These are phyloP conservation scores for Eulemur rufifrons DNA, from an alignment of 2,113 vertebrate species.

Conservation along the genomic window DNA sequence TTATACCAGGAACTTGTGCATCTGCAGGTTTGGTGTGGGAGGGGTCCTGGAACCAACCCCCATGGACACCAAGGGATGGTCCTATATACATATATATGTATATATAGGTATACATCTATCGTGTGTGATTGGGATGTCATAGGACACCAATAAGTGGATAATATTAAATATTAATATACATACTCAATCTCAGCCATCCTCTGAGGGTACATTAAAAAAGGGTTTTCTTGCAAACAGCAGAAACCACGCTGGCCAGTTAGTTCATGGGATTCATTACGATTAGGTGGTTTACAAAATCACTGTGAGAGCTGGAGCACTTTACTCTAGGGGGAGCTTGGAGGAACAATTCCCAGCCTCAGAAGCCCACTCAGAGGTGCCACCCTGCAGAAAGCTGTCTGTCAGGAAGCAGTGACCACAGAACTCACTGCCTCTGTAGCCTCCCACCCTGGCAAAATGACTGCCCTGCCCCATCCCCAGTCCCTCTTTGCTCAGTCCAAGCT, in stretches of 20 bases:
- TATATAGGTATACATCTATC: neutral
- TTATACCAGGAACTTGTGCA: neutral
- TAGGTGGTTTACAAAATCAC: neutral
- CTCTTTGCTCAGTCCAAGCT: neutral
- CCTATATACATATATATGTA: neutral
- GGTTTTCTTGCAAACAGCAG: neutral
- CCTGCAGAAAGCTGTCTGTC: neutral
- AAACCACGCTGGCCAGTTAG: neutral
- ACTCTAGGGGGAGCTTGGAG: neutral
- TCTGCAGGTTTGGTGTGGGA: neutral
- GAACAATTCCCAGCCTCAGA: neutral
- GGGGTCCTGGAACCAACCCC: neutral
- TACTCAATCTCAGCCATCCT: neutral
- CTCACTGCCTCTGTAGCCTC: neutral
- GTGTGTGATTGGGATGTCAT: too few species aligned
- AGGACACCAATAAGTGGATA: too few species aligned
- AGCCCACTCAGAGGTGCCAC: neutral
- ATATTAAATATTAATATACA: neutral
- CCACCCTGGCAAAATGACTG: neutral
- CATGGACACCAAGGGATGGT: neutral
- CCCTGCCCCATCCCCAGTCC: neutral
- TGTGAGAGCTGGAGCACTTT: neutral
- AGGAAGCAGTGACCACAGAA: neutral
- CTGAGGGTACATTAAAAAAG: neutral
- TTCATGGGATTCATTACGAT: neutral